These are phyloP conservation scores for Takifugu ocellatus DNA, from an alignment of 2,797 vertebrate genomes.

Conservation along the genomic window DNA sequence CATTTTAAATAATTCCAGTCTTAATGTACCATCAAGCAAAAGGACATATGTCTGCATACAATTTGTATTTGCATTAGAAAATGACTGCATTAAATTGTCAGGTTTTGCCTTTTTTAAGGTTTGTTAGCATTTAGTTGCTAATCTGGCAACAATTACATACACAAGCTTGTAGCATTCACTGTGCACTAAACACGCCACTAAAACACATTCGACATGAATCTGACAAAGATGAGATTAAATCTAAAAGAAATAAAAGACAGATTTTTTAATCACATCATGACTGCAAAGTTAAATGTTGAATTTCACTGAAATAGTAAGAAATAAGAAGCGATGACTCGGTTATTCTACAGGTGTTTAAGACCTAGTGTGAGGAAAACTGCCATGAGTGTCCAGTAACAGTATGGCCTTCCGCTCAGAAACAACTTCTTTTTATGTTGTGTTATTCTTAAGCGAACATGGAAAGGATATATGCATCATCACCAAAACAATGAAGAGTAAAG, in stretches of 20 bases:
- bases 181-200: conserved; percentile 37
- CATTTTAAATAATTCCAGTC: conserved; percentile 2
- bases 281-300: conserved; percentile 11
- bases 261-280: conserved; percentile 5
- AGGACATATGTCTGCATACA: no score
- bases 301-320: no score
- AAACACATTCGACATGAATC: conserved; percentile 61
- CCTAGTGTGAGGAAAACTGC: conserved; percentile 55
- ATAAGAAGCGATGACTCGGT: not conserved
- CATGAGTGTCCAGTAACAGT: conserved; percentile 81
- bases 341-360: conserved; percentile 21
- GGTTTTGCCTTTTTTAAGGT: no score
- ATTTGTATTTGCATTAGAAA: no score
- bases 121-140: conserved; percentile 4
- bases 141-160: conserved; percentile 7
- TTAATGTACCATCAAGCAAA: no score
- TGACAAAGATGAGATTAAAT: conserved; percentile 52
- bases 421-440: not conserved
- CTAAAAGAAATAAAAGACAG: conserved; percentile 34
- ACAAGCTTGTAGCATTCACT: conserved; percentile 1
- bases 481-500: no score
- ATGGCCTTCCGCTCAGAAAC: conserved; percentile 56
- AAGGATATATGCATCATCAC: no score
- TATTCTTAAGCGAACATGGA: no score
- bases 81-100: no score